Evolutionary conservation across 2,797 vertebrate species (phyloP), one percentile per base, ranked within the genome.

Genomic region (Ibycter americanus): DNA sequence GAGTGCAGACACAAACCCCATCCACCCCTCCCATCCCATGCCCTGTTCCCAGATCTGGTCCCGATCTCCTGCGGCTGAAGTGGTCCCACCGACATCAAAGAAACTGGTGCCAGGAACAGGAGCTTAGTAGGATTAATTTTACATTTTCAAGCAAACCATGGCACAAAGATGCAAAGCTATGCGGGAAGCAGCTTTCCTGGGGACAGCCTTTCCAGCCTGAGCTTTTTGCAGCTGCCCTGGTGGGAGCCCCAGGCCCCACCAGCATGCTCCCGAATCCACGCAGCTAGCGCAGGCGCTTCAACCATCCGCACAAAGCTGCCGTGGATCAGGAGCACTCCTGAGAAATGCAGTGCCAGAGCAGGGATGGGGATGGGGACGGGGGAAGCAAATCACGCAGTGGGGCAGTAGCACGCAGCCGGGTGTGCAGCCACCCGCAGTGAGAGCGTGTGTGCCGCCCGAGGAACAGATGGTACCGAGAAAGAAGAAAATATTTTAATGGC

Each of bases 251-350:
- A 67, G 49, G 32, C 34, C 36, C 34, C 10, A 7, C 46, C 51
- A 61, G 58, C 1, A 1, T 21, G 18, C 3, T 83, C 67, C 63
- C 0, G 1, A 65, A 29, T 47, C n/a, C 6, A 3, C 66, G 40
- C 59, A 56, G 54, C 54, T 36, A 38, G 15, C 0, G 2, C 0
- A 32, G 31, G 34, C 8, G 0, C 25, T n/a, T 29, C 52, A 87
- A n/a, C 19, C 15, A 23, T 6, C 25, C 7, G 2, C 32, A 36
- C 38, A 55, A 58, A 59, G n/a, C 29, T 20, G 46, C 38, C 0
- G 6, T 9, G 10, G 59, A 47, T 58, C 44, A n/a, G 21, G 51
- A 72, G 82, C 0, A 0, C 32, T 74, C 36, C 56, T 0, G 2
- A 78, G 52, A 80, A 87, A 84, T 2, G 21, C 72, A 21, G 32